phyloP scores from a whole-genome alignment of 2,113 vertebrate genomes.

The Monarcha castaneiventris region DNA sequence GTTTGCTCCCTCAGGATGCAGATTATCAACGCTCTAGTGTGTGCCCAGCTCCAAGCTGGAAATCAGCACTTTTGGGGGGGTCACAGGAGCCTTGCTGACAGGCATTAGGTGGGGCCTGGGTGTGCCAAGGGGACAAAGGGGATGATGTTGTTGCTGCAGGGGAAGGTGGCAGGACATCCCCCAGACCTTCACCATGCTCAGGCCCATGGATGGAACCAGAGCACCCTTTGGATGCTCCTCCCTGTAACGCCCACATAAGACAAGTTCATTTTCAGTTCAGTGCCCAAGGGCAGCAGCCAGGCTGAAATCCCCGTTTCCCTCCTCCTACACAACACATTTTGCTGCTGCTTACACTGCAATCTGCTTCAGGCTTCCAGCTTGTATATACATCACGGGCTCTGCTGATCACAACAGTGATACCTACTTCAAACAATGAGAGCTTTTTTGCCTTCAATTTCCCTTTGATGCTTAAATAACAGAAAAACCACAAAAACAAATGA shows the following conservation, averaged over 20 bases:
- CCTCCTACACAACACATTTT: neutral
- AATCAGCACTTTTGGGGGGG: too few species aligned
- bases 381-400: neutral
- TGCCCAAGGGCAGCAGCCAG: neutral
- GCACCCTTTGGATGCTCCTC: neutral
- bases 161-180: rapidly evolving
- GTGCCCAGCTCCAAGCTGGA: neutral
- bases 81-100: neutral
- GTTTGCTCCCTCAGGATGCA: neutral
- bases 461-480: neutral
- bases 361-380: neutral
- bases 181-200: rapidly evolving
- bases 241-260: rapidly evolving
- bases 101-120: neutral
- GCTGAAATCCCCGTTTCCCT: neutral
- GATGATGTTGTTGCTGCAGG: neutral
- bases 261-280: neutral
- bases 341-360: neutral
- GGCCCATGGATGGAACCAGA: neutral
- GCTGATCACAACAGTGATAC: neutral
- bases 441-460: neutral
- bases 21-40: neutral
- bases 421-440: neutral
- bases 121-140: neutral
- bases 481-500: neutral